These are phyloP conservation scores for Pseudomyrmex concolor DNA, from an alignment of 1,140 invertebrate species.

Conservation along the genomic window DNA sequence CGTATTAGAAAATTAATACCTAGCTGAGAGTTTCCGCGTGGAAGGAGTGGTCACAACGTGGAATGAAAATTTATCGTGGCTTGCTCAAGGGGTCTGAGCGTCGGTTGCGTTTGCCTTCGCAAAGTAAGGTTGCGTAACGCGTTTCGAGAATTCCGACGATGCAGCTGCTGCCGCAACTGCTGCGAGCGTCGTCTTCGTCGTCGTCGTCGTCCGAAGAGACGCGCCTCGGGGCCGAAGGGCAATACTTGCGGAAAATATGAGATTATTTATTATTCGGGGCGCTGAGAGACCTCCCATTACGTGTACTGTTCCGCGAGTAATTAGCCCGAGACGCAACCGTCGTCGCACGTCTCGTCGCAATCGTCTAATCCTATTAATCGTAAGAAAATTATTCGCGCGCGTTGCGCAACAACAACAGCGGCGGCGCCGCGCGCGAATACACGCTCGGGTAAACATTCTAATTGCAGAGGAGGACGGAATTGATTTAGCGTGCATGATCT, in stretches of 20 bases:
- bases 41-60: constrained; percentile 73
- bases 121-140: constrained; percentile 63
- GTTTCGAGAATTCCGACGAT: constrained; percentile 60
- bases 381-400: constrained; percentile 64
- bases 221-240: constrained; percentile 4
- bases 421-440: constrained; percentile 11
- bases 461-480: constrained; percentile 11
- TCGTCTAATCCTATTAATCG: constrained; percentile 72
- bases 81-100: constrained; percentile 52
- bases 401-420: too few species aligned
- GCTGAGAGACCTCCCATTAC: constrained; percentile 66
- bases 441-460: constrained; percentile 35
- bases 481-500: not conserved
- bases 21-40: constrained; percentile 68
- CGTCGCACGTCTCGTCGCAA: constrained; percentile 54
- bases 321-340: constrained; percentile 64
- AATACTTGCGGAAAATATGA: constrained; percentile 30
- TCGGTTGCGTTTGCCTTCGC: constrained; percentile 32
- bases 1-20: constrained; percentile 75
- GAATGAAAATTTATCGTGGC: constrained; percentile 76
- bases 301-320: constrained; percentile 71
- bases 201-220: not conserved
- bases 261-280: constrained; percentile 70
- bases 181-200: constrained; percentile 8
- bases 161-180: constrained; percentile 23